A percentile compares a stretch with the other conserved stretches of the same genome.
These are phyloP conservation scores for Pheosia tremula DNA, from an alignment of 2,888 invertebrate genomes.

Conservation along the genomic window DNA sequence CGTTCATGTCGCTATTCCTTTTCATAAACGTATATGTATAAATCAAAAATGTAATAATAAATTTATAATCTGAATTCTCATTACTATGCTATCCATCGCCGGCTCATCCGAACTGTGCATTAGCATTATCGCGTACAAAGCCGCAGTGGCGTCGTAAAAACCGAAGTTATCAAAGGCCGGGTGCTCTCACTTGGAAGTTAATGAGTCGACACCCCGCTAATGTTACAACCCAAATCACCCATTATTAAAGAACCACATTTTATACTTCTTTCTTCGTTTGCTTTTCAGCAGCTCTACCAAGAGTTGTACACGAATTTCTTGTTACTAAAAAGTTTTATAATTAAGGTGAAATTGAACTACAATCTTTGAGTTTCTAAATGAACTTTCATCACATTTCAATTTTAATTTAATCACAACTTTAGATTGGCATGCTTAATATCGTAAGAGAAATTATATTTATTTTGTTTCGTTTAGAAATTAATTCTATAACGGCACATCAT, in stretches of 20 bases:
- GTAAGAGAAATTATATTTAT: too few species aligned
- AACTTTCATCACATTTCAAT: too few species aligned
- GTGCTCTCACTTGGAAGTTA: constrained; percentile 67
- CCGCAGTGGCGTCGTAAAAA: constrained; percentile 57
- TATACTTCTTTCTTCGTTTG: constrained; percentile 8
- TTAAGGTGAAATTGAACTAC: too few species aligned
- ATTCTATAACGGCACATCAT: too few species aligned
- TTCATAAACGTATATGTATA: too few species aligned
- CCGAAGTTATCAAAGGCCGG: constrained; percentile 66
- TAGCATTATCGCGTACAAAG: constrained; percentile 39
- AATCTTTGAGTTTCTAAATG: too few species aligned
- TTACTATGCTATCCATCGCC: constrained; percentile 40
- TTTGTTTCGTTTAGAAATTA: too few species aligned
- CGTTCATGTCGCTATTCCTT: too few species aligned
- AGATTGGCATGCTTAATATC: too few species aligned
- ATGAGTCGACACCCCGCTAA: constrained; percentile 70
- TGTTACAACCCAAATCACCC: constrained; percentile 48
- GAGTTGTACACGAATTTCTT: too few species aligned
- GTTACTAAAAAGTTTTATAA: too few species aligned
- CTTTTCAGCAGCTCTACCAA: background rate
- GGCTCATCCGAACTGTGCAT: constrained; percentile 36
- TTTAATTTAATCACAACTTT: too few species aligned
- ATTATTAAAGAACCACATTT: constrained; percentile 27
- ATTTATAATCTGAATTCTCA: constrained; percentile 21
- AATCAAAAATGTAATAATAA: background rate